Percentiles rank a stretch among this genome's conserved stretches.
Conservation (phyloP, 2,888 invertebrate species). For the Nomada hirtipes region DNA sequence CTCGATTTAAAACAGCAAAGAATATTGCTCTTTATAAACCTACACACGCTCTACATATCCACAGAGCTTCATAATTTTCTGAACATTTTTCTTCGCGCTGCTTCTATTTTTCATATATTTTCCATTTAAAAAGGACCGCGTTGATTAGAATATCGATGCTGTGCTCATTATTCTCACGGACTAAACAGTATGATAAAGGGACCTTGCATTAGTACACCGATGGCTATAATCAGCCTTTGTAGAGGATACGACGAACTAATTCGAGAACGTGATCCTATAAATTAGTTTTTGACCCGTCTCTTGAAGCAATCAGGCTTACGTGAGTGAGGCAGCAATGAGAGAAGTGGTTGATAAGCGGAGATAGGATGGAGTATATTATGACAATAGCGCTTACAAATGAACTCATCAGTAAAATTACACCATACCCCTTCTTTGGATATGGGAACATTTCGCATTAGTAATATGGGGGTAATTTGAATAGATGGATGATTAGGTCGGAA, state of each 20-base stretch:
- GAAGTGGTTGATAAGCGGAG: slow-evolving; percentile 16
- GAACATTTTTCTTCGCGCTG: too few relatives aligned
- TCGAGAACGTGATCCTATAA: background rate
- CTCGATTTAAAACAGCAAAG: too few relatives aligned
- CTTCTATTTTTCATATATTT: too few relatives aligned
- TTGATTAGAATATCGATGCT: too few relatives aligned
- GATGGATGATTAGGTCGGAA: slow-evolving; percentile 22
- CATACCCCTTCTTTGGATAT: slow-evolving; percentile 4
- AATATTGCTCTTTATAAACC: too few relatives aligned
- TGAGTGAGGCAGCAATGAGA: slow-evolving; percentile 1
- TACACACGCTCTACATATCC: too few relatives aligned
- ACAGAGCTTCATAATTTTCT: too few relatives aligned
- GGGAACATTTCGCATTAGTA: slow-evolving; percentile 14
- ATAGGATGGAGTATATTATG: slow-evolving; percentile 8
- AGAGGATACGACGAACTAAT: background rate
- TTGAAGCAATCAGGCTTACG: background rate
- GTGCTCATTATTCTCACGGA: too few relatives aligned
- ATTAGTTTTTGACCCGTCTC: slow-evolving; percentile 4
- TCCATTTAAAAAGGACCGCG: too few relatives aligned
- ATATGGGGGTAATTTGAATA: slow-evolving; percentile 22
- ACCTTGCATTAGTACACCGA: background rate
- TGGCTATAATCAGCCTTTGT: background rate
- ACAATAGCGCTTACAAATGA: slow-evolving; percentile 8
- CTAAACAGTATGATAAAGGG: too few relatives aligned
- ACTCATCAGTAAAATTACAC: slow-evolving; percentile 23